Conservation (phyloP, 2,113 vertebrate species). For the Deroptyus accipitrinus region DNA sequence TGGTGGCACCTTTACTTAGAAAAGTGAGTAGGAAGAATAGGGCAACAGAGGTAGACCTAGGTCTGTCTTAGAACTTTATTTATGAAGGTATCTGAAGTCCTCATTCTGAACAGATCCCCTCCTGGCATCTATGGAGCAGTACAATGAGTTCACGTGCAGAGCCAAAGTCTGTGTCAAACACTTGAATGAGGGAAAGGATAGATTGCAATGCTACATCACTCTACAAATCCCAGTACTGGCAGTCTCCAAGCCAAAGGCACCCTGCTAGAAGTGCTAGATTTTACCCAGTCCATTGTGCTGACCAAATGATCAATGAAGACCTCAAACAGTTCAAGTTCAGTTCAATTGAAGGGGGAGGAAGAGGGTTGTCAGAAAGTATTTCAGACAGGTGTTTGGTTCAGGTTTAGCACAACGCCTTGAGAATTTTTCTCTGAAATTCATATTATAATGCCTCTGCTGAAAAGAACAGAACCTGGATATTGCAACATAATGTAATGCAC, state of each 20-base stretch:
- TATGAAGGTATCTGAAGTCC: not conserved
- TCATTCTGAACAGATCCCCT: not conserved
- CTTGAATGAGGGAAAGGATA: not conserved
- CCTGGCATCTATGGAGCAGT: not conserved
- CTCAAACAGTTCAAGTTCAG: not conserved
- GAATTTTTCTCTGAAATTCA: not conserved
- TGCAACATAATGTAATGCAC: not conserved
- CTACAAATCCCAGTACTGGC: not conserved
- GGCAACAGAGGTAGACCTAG: not conserved
- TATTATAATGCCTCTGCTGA: not conserved
- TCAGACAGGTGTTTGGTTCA: not conserved
- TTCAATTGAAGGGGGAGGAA: not conserved
- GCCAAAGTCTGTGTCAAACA: not conserved
- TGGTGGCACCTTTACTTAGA: not conserved
- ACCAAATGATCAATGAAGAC: not conserved
- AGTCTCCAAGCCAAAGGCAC: not conserved
- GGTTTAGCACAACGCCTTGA: not conserved
- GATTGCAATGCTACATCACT: accelerated
- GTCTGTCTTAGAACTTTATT: not conserved
- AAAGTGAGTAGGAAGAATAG: not conserved
- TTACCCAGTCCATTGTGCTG: not conserved
- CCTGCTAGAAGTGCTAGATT: not conserved
- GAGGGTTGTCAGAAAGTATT: not conserved
- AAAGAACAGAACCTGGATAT: not conserved
- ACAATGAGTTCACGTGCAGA: not conserved